Evolutionary conservation across 2,797 vertebrate species (phyloP).

Genomic region (Dermochelys coriacea): DNA sequence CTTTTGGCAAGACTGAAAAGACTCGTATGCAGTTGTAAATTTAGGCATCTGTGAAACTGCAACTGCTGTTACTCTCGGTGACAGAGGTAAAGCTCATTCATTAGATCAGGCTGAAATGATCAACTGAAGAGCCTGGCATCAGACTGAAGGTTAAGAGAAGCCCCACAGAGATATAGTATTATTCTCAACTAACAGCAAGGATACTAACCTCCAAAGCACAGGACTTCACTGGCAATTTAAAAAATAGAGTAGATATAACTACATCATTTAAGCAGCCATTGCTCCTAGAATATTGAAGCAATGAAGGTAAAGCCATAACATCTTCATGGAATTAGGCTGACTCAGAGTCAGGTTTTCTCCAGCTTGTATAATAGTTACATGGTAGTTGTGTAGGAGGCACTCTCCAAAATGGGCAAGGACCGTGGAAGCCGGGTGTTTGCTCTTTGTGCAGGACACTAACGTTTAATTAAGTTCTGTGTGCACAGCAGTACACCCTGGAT

Average conservation of each 20-base stretch:
- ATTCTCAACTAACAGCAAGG: background rate
- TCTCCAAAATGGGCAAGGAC: background rate
- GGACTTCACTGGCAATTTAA: background rate
- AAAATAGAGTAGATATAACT: background rate
- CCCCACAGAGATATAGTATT: accelerated
- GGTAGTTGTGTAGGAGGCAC: background rate
- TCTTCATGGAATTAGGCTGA: background rate
- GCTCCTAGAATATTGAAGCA: background rate
- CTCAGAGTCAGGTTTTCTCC: background rate
- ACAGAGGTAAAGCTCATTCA: slow-evolving; percentile 4
- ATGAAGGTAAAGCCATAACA: background rate
- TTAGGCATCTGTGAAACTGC: background rate
- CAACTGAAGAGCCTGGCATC: background rate
- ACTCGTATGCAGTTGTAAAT: slow-evolving; percentile 19
- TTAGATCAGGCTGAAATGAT: slow-evolving; percentile 20
- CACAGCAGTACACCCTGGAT: background rate
- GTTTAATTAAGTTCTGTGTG: accelerated
- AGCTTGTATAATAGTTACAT: background rate
- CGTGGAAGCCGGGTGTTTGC: background rate
- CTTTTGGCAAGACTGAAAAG: slow-evolving; percentile 29
- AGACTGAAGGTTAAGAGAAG: background rate
- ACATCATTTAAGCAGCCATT: background rate
- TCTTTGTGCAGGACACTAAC: background rate
- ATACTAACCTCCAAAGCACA: background rate
- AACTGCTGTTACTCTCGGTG: background rate